Evolutionary conservation across 2,113 vertebrate species (phyloP).

Genomic region (Bubo bubo): DNA sequence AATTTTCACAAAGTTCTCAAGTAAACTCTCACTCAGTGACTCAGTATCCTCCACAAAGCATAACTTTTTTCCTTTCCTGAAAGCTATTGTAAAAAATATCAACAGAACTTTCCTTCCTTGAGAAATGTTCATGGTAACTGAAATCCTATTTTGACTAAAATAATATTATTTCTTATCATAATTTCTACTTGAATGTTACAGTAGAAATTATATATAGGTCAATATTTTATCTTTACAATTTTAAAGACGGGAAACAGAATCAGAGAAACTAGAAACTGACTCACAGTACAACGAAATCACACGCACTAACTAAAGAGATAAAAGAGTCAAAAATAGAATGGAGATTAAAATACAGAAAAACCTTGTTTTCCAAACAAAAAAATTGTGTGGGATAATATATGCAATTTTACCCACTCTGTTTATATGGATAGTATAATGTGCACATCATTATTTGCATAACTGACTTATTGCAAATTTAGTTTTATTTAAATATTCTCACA

Average conservation of each 20-base stretch:
- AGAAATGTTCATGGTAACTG: not conserved
- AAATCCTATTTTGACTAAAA: not conserved
- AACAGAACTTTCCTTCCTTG: not conserved
- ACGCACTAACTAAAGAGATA: not conserved
- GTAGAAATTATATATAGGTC: not conserved
- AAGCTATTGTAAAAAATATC: not conserved
- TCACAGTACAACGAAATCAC: not conserved
- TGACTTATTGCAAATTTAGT: not conserved
- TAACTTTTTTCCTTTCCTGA: not conserved
- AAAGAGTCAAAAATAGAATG: not conserved
- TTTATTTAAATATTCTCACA: not conserved
- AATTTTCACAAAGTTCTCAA: not conserved
- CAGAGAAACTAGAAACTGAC: not conserved
- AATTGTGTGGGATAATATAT: not conserved
- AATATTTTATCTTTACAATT: not conserved
- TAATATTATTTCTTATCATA: not conserved
- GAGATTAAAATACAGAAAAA: not conserved
- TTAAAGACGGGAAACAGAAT: not conserved
- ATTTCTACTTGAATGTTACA: not conserved
- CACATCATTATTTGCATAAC: not conserved
- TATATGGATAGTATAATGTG: not conserved
- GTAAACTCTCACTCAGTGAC: not conserved
- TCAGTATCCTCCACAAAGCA: not conserved
- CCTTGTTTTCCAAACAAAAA: not conserved
- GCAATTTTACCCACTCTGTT: not conserved